phyloP scores from a whole-genome alignment of 30 jellyfish, hydroid and myxozoan genomes.

The Chrysaora quinquecirrha region DNA sequence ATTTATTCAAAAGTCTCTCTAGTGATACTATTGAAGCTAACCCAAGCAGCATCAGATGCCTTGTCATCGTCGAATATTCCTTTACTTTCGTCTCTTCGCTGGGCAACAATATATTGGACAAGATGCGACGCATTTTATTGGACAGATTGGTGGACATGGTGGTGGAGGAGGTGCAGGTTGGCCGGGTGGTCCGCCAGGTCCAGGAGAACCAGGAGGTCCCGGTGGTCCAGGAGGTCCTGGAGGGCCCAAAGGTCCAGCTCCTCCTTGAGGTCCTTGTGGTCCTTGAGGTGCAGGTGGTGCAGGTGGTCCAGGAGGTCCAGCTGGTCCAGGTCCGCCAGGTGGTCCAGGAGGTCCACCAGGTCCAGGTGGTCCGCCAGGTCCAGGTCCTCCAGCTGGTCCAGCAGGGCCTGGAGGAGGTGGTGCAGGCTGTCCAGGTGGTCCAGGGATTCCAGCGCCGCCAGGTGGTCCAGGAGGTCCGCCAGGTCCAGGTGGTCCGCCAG shows the following conservation, averaged over 20 bases:
- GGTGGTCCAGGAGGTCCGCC: conserved; percentile 87
- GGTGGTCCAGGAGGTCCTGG: conserved; percentile 84
- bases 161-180: conserved; percentile 96
- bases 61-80: conserved; percentile 9
- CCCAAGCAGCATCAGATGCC: conserved; percentile 54
- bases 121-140: conserved; percentile 81
- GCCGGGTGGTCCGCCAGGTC: conserved; percentile 67
- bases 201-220: conserved; percentile 58
- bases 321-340: conserved; percentile 91
- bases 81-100: conserved; percentile 77
- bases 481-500: conserved; percentile 84
- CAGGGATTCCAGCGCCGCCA: conserved; percentile 81
- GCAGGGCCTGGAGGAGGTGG: conserved; percentile 86
- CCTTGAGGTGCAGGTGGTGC: conserved; percentile 96
- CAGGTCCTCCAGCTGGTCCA: conserved; percentile 96
- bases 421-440: conserved; percentile 84
- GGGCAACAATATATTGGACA: conserved; percentile 95
- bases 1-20: conserved; percentile 10
- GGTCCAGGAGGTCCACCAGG: conserved; percentile 88
- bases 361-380: conserved; percentile 91
- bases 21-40: not conserved
- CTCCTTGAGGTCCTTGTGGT: conserved; percentile 92
- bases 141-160: conserved; percentile 86
- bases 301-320: conserved; percentile 98
- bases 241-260: conserved; percentile 80